A percentile compares a stretch with the other conserved stretches of the same genome.
phyloP scores from a whole-genome alignment of 1,140 invertebrate species.

The Patella vulgata region DNA sequence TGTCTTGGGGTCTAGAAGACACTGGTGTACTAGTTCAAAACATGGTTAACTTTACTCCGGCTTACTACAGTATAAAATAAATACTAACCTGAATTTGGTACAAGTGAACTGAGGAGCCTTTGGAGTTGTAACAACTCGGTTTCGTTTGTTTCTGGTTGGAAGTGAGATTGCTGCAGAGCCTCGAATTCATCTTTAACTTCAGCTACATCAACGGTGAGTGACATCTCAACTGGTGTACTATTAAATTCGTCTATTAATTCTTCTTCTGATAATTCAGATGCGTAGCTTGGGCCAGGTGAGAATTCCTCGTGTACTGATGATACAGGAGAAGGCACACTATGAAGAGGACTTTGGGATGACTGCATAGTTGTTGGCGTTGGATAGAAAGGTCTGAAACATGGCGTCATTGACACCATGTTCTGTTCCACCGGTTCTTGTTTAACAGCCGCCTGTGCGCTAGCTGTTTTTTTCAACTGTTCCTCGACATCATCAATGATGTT shows the following conservation, averaged over 20 bases:
- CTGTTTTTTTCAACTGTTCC: constrained; percentile 24
- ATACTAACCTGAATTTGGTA: constrained; percentile 49
- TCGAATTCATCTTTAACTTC: constrained; percentile 33
- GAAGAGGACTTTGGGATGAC: constrained; percentile 18
- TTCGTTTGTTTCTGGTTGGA: constrained; percentile 24
- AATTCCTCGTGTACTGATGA: constrained; percentile 8
- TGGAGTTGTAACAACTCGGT: constrained; percentile 52
- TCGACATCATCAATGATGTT: constrained; percentile 35
- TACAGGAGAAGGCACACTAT: constrained; percentile 9
- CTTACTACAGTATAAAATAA: too few species aligned
- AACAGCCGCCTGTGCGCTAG: constrained; percentile 16
- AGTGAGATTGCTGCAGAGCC: constrained; percentile 16
- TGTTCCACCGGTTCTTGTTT: constrained; percentile 19
- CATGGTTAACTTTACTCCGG: too few species aligned
- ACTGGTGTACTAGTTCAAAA: too few species aligned
- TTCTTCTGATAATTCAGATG: constrained; percentile 29
- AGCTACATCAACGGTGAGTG: constrained; percentile 11
- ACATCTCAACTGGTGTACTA: constrained; percentile 4
- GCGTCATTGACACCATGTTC: constrained; percentile 13
- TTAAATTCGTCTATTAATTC: constrained; percentile 13
- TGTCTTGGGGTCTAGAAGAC: too few species aligned
- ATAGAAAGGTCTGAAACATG: constrained; percentile 27
- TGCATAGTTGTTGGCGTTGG: constrained; percentile 19
- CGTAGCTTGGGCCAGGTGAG: constrained; percentile 32
- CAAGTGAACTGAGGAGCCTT: constrained; percentile 43